Evolutionary conservation across 53 echinoderm and acorn worm species (phyloP), one percentile per base, ranked within the genome.

Genomic region (Pentamera pediparva): DNA sequence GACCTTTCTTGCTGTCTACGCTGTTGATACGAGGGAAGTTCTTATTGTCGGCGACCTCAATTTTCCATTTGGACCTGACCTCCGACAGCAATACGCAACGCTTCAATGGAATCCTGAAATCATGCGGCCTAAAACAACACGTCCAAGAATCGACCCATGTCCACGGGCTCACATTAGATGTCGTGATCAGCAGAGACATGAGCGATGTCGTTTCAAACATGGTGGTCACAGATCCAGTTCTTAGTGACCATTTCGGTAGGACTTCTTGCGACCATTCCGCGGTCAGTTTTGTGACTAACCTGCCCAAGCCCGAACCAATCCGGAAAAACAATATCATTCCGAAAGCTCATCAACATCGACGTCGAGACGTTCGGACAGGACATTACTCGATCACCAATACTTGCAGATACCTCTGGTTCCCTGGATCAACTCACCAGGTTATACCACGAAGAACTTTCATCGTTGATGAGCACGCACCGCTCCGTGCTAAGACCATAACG

Each of bases 161-260:
- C 21, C 18, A 39, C n/a, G 76, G 61, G 45, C 61, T 59, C 30
- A 76, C 61, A 25, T 61, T 60, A 59, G 61, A 60, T 76, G 76
- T 58, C 18, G 76, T 76, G 76, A 76, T 76, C 8, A 76, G n/a
- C n/a, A n/a, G n/a, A n/a, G n/a, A n/a, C n/a, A n/a, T n/a, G n/a
- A n/a, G n/a, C n/a, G n/a, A n/a, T n/a, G n/a, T n/a, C n/a, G n/a
- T n/a, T n/a, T n/a, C n/a, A n/a, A n/a, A n/a, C n/a, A n/a, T n/a
- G n/a, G n/a, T n/a, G n/a, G n/a, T n/a, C n/a, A n/a, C n/a, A n/a
- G n/a, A n/a, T n/a, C n/a, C n/a, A n/a, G n/a, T n/a, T n/a, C n/a
- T n/a, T n/a, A n/a, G n/a, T n/a, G n/a, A n/a, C n/a, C n/a, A n/a
- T n/a, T n/a, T n/a, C n/a, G n/a, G n/a, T n/a, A n/a, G n/a, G n/a